Evolutionary conservation across 1,140 invertebrate genomes (phyloP).

Genomic region (Cotesia chilonis): DNA sequence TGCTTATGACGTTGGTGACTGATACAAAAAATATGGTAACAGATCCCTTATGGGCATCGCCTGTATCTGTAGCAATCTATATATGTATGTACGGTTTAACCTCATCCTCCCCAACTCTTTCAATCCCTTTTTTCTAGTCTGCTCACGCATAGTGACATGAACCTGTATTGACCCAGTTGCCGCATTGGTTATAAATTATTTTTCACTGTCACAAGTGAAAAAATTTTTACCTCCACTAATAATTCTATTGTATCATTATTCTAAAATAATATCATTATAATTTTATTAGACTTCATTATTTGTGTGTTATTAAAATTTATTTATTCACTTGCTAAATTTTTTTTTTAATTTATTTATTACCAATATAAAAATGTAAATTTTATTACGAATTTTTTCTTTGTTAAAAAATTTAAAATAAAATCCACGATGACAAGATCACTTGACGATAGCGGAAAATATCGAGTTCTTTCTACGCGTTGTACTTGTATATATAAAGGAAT

Average conservation of each 20-base stretch:
- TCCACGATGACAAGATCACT: slow-evolving; percentile 44
- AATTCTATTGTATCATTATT: slow-evolving; percentile 5
- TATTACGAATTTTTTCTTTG: background rate
- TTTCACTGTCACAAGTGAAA: slow-evolving; percentile 13
- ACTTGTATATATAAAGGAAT: slow-evolving; percentile 15
- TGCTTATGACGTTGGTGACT: slow-evolving; percentile 34
- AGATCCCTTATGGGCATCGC: slow-evolving; percentile 8
- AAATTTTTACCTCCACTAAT: background rate
- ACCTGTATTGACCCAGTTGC: slow-evolving; percentile 3
- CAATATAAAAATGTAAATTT: too few relatives aligned
- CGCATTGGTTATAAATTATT: slow-evolving; percentile 25
- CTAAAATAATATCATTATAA: too few relatives aligned
- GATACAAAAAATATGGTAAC: slow-evolving; percentile 38
- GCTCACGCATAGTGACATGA: background rate
- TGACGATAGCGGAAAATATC: slow-evolving; percentile 54
- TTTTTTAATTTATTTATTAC: too few relatives aligned
- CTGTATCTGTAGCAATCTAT: slow-evolving; percentile 19
- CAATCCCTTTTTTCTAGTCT: slow-evolving; percentile 1
- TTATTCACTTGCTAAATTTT: too few relatives aligned
- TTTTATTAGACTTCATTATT: too few relatives aligned
- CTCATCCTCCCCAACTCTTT: background rate
- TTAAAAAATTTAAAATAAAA: slow-evolving; percentile 26
- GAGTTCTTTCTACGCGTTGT: slow-evolving; percentile 44
- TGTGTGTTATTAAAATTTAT: too few relatives aligned
- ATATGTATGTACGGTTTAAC: slow-evolving; percentile 39